These are phyloP conservation scores for Xanthia togata DNA, from an alignment of 2,888 invertebrate species.

Conservation along the genomic window DNA sequence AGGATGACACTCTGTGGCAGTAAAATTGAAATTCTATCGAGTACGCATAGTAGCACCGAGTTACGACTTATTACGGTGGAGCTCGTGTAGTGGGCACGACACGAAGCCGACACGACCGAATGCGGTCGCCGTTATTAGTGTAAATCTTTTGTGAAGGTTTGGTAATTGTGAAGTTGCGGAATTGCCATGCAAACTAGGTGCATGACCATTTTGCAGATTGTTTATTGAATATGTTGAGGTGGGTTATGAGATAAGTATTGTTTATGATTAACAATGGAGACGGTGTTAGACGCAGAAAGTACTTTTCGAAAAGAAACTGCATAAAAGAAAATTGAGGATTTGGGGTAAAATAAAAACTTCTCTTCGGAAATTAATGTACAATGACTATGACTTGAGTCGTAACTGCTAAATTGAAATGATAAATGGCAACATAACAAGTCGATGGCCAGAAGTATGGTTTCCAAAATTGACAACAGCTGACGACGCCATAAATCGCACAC, in stretches of 20 bases:
- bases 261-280: conserved; percentile 4
- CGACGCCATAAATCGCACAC: conserved; percentile 48
- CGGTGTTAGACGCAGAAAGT: no score
- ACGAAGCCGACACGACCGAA: conserved; percentile 64
- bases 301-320: not conserved
- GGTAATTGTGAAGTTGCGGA: conserved; percentile 40
- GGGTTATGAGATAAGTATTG: not conserved
- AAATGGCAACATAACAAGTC: no score
- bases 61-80: conserved; percentile 77
- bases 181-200: conserved; percentile 21
- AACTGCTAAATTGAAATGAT: no score
- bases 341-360: not conserved
- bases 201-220: conserved; percentile 11
- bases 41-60: conserved; percentile 71
- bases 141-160: conserved; percentile 61
- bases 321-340: not conserved
- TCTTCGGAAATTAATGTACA: not conserved
- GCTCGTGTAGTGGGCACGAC: conserved; percentile 57
- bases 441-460: no score
- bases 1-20: conserved; percentile 71
- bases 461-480: not conserved
- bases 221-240: conserved; percentile 41
- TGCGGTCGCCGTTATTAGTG: conserved; percentile 62
- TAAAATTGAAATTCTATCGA: conserved; percentile 83
- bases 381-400: no score